A percentile compares a stretch with the other conserved stretches of the same genome.
Evolutionary conservation across 2,113 vertebrate genomes (phyloP).

Genomic region (Eretmochelys imbricata): DNA sequence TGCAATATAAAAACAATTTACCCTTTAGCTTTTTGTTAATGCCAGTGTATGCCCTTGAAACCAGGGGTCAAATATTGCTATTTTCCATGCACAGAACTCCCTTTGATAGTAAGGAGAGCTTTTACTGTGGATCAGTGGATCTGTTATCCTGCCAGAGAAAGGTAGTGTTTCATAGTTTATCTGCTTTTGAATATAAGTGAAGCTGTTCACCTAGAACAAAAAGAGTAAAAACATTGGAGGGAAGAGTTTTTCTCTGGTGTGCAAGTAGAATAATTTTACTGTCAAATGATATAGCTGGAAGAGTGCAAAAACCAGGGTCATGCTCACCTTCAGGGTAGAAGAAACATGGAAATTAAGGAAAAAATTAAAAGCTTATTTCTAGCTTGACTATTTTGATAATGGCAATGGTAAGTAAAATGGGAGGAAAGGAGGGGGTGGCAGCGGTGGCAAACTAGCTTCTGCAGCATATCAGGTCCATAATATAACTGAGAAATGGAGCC

Average conservation of each 20-base stretch:
- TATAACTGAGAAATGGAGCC: neutral
- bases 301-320: conserved; percentile 19
- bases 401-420: neutral
- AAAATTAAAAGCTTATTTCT: neutral
- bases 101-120: neutral
- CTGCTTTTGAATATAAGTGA: neutral
- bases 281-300: neutral
- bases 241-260: neutral
- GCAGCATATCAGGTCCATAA: neutral
- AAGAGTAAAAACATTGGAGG: neutral
- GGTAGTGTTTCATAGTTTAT: neutral
- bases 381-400: neutral
- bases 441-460: neutral
- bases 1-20: neutral
- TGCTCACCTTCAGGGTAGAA: neutral
- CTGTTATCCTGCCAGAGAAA: neutral
- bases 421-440: neutral
- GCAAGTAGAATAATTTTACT: conserved; percentile 13
- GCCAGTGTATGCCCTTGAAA: neutral
- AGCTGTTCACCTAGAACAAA: neutral
- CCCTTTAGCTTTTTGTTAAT: too few species aligned
- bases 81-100: neutral
- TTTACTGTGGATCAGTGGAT: neutral
- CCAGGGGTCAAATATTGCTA: neutral
- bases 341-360: neutral